A percentile compares a stretch with the other conserved stretches of the same genome.
Evolutionary conservation across 1,140 invertebrate genomes (phyloP).

Genomic region (Eueides isabella): DNA sequence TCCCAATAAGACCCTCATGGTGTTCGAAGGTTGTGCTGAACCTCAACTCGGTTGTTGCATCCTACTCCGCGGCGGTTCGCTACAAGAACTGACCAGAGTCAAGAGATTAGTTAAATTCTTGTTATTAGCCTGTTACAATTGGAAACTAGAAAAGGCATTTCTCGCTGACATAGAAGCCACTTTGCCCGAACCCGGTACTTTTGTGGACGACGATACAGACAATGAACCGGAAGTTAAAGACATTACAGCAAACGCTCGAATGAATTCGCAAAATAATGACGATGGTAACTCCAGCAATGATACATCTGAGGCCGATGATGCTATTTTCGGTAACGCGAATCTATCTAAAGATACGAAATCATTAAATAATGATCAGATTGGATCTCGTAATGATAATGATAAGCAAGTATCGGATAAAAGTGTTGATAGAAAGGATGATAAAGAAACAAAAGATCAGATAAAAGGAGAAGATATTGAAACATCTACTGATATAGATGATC

Average conservation of each 20-base stretch:
- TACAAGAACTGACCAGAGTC: slow-evolving; percentile 90
- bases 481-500: slow-evolving; percentile 47
- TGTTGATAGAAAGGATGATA: slow-evolving; percentile 7
- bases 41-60: slow-evolving; percentile 95
- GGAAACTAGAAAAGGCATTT: slow-evolving; percentile 95
- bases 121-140: slow-evolving; percentile 95
- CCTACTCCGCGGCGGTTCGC: slow-evolving; percentile 90
- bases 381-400: slow-evolving; percentile 26
- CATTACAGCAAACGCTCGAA: slow-evolving; percentile 7
- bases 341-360: slow-evolving; percentile 1
- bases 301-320: slow-evolving; percentile 30
- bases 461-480: slow-evolving; percentile 19
- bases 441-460: slow-evolving; percentile 24
- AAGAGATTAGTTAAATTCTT: slow-evolving; percentile 92
- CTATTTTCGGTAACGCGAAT: slow-evolving; percentile 25
- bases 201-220: slow-evolving; percentile 54
- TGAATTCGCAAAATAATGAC: slow-evolving; percentile 31
- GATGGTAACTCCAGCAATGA: slow-evolving; percentile 30
- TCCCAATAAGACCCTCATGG: slow-evolving; percentile 93
- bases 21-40: slow-evolving; percentile 94
- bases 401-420: slow-evolving; percentile 21
- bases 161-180: slow-evolving; percentile 91
- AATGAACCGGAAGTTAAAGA: slow-evolving; percentile 35
- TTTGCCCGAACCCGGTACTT: slow-evolving; percentile 81
- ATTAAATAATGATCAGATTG: slow-evolving; percentile 25